A percentile compares a stretch with the other conserved stretches of the same genome.
Conservation (phyloP, 1,140 invertebrate genomes). For the Papilio polytes region DNA sequence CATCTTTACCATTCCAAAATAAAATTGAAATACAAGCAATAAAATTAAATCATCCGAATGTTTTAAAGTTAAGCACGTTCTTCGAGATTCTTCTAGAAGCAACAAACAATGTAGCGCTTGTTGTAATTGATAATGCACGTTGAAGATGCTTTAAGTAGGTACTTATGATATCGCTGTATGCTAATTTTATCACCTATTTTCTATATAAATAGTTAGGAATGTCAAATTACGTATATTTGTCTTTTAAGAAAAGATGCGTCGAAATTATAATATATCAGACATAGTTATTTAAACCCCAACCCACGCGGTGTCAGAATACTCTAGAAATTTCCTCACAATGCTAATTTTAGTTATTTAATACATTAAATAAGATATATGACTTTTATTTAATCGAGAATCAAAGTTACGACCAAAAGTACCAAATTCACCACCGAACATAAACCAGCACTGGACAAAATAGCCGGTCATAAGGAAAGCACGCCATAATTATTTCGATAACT, state of each 20-base stretch:
- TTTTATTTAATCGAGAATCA: neutral
- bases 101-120: neutral
- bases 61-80: neutral
- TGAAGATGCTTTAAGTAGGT: constrained; percentile 1
- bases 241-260: neutral
- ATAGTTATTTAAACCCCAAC: too few relatives aligned
- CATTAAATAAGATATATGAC: neutral
- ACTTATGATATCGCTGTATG: neutral
- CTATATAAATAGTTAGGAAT: neutral
- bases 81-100: constrained; percentile 2
- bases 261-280: too few relatives aligned
- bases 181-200: neutral
- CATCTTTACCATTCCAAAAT: neutral
- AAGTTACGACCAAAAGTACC: neutral
- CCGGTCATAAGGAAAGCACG: constrained; percentile 28
- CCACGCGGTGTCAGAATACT: too few relatives aligned
- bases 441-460: neutral
- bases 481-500: constrained; percentile 33
- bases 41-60: neutral
- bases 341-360: too few relatives aligned
- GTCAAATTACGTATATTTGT: neutral
- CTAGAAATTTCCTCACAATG: too few relatives aligned
- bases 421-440: neutral
- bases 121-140: constrained; percentile 10
- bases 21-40: neutral